These are phyloP conservation scores for Plumapathes pennacea DNA, from an alignment of 92 coral and sea anemone species.

Conservation along the genomic window DNA sequence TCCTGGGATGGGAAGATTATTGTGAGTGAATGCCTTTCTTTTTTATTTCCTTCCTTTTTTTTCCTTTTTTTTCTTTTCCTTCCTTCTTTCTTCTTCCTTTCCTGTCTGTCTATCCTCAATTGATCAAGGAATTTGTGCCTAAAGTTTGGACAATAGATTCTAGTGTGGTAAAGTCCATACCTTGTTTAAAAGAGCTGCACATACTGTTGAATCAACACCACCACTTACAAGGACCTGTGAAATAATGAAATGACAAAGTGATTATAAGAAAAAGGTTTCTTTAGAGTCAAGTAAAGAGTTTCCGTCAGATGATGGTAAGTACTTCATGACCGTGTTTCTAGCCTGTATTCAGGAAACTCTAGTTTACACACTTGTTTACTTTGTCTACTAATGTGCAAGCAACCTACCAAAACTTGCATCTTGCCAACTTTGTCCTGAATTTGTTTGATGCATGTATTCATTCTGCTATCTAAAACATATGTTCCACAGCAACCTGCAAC, in stretches of 20 bases:
- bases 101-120: background rate
- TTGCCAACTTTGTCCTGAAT: constrained; percentile 72
- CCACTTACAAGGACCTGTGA: constrained; percentile 92
- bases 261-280: too few species aligned
- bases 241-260: background rate
- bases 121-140: background rate
- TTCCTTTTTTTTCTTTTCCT: background rate
- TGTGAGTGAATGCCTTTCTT: too few species aligned
- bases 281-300: too few species aligned
- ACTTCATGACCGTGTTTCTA: too few species aligned
- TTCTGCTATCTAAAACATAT: constrained; percentile 79
- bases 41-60: too few species aligned
- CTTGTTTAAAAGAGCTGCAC: constrained; percentile 92
- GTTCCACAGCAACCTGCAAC: constrained; percentile 88
- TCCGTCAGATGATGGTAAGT: too few species aligned
- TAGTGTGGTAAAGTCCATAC: constrained; percentile 23
- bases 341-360: too few species aligned
- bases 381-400: too few species aligned
- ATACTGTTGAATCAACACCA: constrained; percentile 97
- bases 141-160: too few species aligned
- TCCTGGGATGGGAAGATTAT: too few species aligned
- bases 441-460: constrained; percentile 74
- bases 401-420: constrained; percentile 83
- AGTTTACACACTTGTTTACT: too few species aligned
- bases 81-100: background rate